Percentiles rank a stretch among this genome's conserved stretches.
Evolutionary conservation across 2,113 vertebrate genomes (phyloP).

Genomic region (Cranoglanis bouderius): DNA sequence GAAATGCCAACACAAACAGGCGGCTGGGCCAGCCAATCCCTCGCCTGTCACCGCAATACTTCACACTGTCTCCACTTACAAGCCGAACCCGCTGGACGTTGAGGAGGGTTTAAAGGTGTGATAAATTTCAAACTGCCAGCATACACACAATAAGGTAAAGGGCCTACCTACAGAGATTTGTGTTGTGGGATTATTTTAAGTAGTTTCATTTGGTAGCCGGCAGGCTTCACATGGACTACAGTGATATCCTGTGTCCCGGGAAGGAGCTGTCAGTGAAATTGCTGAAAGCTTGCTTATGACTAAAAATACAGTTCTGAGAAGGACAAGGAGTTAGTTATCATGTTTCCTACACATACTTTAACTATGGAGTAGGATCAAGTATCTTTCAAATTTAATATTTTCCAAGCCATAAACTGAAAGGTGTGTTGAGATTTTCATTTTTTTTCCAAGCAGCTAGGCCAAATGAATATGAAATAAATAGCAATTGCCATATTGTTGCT

Average conservation of each 20-base stretch:
- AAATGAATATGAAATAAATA: slow-evolving; percentile 10
- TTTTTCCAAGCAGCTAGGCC: neutral
- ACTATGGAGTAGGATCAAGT: slow-evolving; percentile 1
- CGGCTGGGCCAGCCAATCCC: slow-evolving; percentile 70
- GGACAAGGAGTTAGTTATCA: slow-evolving; percentile 29
- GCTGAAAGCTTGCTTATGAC: slow-evolving; percentile 26
- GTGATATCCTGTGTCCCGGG: slow-evolving; percentile 24
- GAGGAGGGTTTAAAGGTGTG: slow-evolving; percentile 35
- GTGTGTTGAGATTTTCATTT: slow-evolving; percentile 23
- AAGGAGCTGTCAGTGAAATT: slow-evolving; percentile 15
- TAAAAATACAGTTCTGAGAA: slow-evolving; percentile 14
- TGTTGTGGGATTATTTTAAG: slow-evolving; percentile 25
- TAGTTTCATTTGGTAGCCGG: slow-evolving; percentile 2
- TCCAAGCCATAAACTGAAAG: slow-evolving; percentile 25
- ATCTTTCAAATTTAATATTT: slow-evolving; percentile 28
- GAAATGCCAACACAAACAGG: slow-evolving; percentile 77
- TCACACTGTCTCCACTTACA: slow-evolving; percentile 76
- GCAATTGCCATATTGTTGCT: neutral
- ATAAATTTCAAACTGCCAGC: slow-evolving; percentile 27
- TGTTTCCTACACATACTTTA: slow-evolving; percentile 22
- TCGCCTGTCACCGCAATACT: slow-evolving; percentile 71
- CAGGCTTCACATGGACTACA: neutral
- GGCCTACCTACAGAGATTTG: slow-evolving; percentile 34
- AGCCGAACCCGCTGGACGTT: slow-evolving; percentile 68
- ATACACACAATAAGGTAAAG: slow-evolving; percentile 7